Conservation (phyloP, 2,113 vertebrate species). For the Diphyllodes magnificus region DNA sequence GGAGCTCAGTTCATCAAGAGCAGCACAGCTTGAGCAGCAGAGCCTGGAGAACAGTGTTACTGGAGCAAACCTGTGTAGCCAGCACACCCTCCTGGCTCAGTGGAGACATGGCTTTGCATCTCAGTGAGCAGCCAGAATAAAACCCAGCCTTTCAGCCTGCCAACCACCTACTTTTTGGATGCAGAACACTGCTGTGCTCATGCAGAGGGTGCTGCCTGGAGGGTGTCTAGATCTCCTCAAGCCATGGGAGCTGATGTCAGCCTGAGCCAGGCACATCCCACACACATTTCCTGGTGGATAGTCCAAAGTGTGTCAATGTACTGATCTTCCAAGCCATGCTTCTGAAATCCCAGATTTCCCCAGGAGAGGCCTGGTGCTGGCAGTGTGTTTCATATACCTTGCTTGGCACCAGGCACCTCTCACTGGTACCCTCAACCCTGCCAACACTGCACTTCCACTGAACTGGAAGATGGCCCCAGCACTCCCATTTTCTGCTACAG, state of each 20-base stretch:
- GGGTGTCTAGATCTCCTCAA: not conserved
- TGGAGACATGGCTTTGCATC: not conserved
- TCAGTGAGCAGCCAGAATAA: not conserved
- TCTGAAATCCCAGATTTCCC: not conserved
- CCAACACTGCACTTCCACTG: not conserved
- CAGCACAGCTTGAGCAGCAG: not conserved
- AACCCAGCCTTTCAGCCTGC: rapidly evolving
- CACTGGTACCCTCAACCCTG: rapidly evolving
- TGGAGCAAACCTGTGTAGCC: not conserved
- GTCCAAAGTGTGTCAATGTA: not conserved
- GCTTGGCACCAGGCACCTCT: not conserved
- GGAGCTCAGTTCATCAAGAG: not conserved
- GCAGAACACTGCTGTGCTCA: not conserved
- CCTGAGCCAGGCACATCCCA: not conserved
- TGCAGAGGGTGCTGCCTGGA: not conserved
- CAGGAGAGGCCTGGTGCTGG: not conserved
- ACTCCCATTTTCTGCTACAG: not conserved
- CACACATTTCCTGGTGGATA: not conserved
- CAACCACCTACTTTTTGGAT: not conserved
- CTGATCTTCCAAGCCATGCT: not conserved
- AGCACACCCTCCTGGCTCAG: constrained; percentile 50
- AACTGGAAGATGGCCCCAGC: not conserved
- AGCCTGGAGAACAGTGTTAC: not conserved
- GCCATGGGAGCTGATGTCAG: not conserved
- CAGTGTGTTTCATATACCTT: not conserved